These are phyloP conservation scores for Diplolepis rosae DNA, from an alignment of 2,888 invertebrate genomes.

Conservation along the genomic window DNA sequence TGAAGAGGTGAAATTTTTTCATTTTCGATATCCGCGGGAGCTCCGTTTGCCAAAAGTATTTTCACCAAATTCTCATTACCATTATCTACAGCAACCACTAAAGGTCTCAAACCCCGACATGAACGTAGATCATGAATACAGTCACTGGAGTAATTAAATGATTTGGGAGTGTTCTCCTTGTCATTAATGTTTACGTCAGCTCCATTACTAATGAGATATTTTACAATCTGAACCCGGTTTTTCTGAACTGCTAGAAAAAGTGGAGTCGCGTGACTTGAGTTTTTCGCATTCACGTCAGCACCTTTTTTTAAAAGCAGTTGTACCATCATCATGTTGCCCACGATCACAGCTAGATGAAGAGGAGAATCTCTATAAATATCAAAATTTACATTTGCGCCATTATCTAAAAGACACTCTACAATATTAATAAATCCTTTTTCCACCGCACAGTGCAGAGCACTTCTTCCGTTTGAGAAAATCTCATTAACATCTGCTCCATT, in stretches of 20 bases:
- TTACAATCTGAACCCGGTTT: neutral
- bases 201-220: neutral
- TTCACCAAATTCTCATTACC: neutral
- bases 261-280: neutral
- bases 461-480: neutral
- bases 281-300: neutral
- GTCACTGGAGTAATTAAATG: neutral
- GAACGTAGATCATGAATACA: neutral
- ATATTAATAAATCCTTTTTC: neutral
- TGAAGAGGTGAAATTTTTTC: slow-evolving; percentile 2
- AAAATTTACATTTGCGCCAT: neutral
- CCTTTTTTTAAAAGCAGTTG: neutral
- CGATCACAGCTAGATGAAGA: neutral
- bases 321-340: neutral
- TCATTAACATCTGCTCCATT: neutral
- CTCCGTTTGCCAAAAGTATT: neutral
- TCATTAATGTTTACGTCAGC: neutral
- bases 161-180: neutral
- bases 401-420: neutral
- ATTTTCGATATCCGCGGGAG: neutral
- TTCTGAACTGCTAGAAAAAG: neutral
- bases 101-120: neutral
- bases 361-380: neutral
- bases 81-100: neutral
- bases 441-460: neutral